phyloP scores from a whole-genome alignment of 2,113 vertebrate genomes.

The Strix aluco region DNA sequence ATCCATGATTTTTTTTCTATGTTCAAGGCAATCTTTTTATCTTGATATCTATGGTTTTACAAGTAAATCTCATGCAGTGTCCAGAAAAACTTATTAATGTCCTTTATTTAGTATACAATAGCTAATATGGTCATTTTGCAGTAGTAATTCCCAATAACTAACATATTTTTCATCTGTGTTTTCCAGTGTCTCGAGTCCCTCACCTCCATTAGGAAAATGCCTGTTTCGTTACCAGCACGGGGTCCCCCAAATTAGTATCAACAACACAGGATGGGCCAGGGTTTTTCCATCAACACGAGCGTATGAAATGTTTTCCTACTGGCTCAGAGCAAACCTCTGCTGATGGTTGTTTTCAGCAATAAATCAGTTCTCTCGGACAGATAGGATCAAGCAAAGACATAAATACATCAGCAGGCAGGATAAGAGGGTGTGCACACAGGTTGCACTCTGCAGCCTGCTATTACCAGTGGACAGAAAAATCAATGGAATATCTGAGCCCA shows the following conservation, averaged over 20 bases:
- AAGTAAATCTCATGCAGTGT: background rate
- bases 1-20: background rate
- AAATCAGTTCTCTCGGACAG: background rate
- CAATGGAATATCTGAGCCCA: slow-evolving; percentile 60
- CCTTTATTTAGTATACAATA: background rate
- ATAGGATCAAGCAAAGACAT: slow-evolving; percentile 24
- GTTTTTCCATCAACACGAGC: slow-evolving; percentile 23
- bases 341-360: background rate
- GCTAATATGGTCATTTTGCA: background rate
- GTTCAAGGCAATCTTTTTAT: background rate
- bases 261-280: background rate
- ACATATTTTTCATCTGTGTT: background rate
- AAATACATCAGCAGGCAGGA: slow-evolving; percentile 47
- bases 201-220: background rate
- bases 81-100: background rate
- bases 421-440: slow-evolving; percentile 22
- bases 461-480: slow-evolving; percentile 36
- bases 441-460: background rate
- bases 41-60: background rate
- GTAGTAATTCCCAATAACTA: background rate
- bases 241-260: background rate
- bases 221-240: background rate
- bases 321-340: background rate
- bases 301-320: background rate
- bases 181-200: background rate